These are phyloP conservation scores for Saturnia pavonia DNA, from an alignment of 2,888 invertebrate genomes.

Conservation along the genomic window DNA sequence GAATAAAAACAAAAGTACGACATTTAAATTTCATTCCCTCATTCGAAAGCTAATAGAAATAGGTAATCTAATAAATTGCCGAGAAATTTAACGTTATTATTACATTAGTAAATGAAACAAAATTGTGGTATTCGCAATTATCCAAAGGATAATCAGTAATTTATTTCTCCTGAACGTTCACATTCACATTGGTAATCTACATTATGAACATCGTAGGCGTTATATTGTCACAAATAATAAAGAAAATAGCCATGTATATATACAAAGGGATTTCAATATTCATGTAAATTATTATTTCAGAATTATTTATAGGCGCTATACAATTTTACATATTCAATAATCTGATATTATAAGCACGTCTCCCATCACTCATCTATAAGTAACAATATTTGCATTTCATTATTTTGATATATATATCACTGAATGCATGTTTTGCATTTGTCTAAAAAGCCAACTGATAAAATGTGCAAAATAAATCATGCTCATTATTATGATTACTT, in stretches of 20 bases:
- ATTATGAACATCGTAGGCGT: conserved; percentile 76
- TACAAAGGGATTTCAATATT: conserved; percentile 63
- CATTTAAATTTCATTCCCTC: not conserved
- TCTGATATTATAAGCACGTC: conserved; percentile 59
- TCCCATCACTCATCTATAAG: conserved; percentile 21
- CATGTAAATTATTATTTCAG: conserved; percentile 49
- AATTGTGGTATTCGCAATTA: conserved; percentile 71
- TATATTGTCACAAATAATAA: conserved; percentile 73
- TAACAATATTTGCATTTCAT: conserved; percentile 12
- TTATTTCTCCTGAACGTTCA: conserved; percentile 71
- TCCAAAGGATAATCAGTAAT: conserved; percentile 72
- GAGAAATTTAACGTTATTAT: conserved; percentile 6
- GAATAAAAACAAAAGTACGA: not conserved
- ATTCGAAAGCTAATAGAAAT: conserved; percentile 14
- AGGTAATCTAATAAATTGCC: conserved; percentile 2
- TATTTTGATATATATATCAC: conserved; percentile 22
- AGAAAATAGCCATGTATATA: conserved; percentile 66
- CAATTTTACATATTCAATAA: conserved; percentile 63
- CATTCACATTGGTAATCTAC: conserved; percentile 74
- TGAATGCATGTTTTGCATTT: conserved; percentile 36
- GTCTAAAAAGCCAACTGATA: conserved; percentile 49
- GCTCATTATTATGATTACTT: conserved; percentile 24
- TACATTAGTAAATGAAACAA: conserved; percentile 60
- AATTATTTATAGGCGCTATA: conserved; percentile 75
- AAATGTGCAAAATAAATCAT: conserved; percentile 51